Evolutionary conservation across 2,888 invertebrate species (phyloP), one percentile per base, ranked within the genome.

Genomic region (Exephanes ischioxanthus): DNA sequence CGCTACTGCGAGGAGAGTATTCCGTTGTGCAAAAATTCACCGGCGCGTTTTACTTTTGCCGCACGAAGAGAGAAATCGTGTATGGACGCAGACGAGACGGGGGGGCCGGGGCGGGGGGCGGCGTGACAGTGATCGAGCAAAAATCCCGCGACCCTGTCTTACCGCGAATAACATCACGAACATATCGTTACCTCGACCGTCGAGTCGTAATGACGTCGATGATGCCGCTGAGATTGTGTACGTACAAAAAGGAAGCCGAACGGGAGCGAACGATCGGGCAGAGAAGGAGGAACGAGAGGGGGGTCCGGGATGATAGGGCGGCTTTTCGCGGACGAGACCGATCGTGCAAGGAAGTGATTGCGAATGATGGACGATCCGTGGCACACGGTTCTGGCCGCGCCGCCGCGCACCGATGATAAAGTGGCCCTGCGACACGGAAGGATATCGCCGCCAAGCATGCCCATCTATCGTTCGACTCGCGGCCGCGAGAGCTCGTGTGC

Each of bases 321-420:
- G 72, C 37, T 55, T 55, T 72, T 72, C 58, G 55, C 72, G 58
- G 75, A 88, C 85, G 89, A 90, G 89, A 89, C 88, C 88, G 89
- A 90, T 58, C 89, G 90, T 90, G 89, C 90, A 88, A 91, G 91
- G 90, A 92, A 92, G 92, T 91, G 92, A 92, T 92, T 91, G 92
- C 87, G 91, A 89, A 92, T 92, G 92, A 92, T 92, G 91, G 89
- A 92, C 92, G 92, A 92, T 88, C 90, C 88, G 87, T 89, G 89
- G 89, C 87, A 89, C 86, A 84, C 22, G 84, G 76, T 76, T 73
- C 75, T 72, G 71, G 76, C 33, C 76, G 71, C 75, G 58, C 76
- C 72, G 53, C 75, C 80, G 67, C 78, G 53, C 84, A 63, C 84
- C 87, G 90, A 91, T 92, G 92, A 92, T 92, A 91, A 92, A 92